phyloP scores from a whole-genome alignment of 2,888 invertebrate species.

The Ametastegia equiseti region DNA sequence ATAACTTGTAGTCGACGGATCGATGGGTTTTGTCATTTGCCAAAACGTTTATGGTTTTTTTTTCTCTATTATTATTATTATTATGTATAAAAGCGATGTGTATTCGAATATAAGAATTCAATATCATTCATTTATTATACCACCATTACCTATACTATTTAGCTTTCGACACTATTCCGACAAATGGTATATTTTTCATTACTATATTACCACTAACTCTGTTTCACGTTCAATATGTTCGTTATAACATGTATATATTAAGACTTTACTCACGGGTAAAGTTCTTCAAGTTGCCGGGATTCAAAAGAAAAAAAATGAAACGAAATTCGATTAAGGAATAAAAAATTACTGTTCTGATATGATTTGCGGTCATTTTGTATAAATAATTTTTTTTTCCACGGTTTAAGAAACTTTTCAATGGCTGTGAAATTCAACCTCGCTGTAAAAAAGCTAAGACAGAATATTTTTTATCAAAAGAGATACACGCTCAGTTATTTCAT shows the following conservation, averaged over 20 bases:
- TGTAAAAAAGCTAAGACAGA: no score
- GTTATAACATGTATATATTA: not conserved
- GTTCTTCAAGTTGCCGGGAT: not conserved
- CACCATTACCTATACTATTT: not conserved
- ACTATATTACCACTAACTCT: not conserved
- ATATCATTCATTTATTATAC: not conserved
- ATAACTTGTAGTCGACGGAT: not conserved
- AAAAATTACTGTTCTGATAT: no score
- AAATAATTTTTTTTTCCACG: no score
- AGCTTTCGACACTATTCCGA: not conserved
- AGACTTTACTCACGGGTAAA: not conserved
- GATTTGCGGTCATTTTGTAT: no score
- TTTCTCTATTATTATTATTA: no score
- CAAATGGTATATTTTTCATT: not conserved
- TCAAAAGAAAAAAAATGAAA: not conserved
- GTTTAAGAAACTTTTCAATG: no score
- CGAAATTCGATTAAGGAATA: no score
- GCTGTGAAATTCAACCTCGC: no score
- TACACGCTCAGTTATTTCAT: not conserved
- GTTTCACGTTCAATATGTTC: not conserved
- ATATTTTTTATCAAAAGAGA: not conserved
- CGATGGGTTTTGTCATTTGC: not conserved
- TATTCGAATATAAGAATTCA: not conserved
- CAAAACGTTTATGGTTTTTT: not conserved
- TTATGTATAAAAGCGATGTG: slow-evolving; percentile 1